phyloP scores from a whole-genome alignment of 2,888 invertebrate genomes.

The Drosophila incognita region DNA sequence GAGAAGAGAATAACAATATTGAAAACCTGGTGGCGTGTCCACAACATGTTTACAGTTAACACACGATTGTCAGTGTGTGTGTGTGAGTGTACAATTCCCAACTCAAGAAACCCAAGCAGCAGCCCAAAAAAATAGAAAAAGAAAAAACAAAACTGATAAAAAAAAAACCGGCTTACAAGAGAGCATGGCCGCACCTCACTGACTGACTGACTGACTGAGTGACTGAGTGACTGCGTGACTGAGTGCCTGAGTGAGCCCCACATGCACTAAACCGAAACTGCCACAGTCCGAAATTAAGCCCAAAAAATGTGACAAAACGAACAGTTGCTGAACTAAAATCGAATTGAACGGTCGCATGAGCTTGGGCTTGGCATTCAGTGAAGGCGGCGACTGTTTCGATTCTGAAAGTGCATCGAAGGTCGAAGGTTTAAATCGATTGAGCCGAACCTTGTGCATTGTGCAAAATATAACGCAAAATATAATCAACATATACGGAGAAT shows the following conservation, averaged over 20 bases:
- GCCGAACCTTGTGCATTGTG: constrained; percentile 7
- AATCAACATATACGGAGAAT: neutral
- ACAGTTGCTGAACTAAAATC: constrained; percentile 67
- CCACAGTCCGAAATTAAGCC: constrained; percentile 50
- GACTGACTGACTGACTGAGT: constrained; percentile 7
- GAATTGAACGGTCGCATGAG: constrained; percentile 66
- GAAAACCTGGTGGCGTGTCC: constrained; percentile 12
- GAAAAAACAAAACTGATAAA: constrained; percentile 39
- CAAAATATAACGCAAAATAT: neutral
- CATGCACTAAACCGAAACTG: constrained; percentile 28
- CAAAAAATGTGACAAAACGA: constrained; percentile 60
- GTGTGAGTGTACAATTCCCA: neutral
- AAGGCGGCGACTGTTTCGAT: constrained; percentile 24
- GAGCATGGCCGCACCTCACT: constrained; percentile 44
- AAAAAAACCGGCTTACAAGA: constrained; percentile 65
- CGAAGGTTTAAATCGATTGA: constrained; percentile 59
- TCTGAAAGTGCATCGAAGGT: constrained; percentile 57
- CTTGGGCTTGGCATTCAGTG: constrained; percentile 49
- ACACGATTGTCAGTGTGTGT: constrained; percentile 1
- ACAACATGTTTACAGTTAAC: constrained; percentile 36
- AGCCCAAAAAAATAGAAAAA: constrained; percentile 23
- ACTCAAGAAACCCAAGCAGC: constrained; percentile 22
- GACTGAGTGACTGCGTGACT: neutral
- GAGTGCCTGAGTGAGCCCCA: neutral
- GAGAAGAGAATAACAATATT: constrained; percentile 13